Evolutionary conservation across 2,888 invertebrate genomes (phyloP), one percentile per base, ranked within the genome.

Genomic region (Ceramica pisi): DNA sequence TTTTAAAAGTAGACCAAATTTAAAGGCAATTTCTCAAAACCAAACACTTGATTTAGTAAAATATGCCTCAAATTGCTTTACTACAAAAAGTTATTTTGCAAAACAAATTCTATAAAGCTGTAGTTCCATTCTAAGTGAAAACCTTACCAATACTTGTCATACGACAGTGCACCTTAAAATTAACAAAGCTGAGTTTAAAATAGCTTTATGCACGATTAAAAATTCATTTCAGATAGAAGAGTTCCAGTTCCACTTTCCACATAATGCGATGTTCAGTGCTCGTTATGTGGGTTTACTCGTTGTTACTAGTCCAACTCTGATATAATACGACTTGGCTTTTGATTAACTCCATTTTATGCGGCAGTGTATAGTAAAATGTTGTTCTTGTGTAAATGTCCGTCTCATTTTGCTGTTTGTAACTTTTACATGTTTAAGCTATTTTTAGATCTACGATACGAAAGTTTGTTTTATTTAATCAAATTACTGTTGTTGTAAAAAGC

Each of bases 201-300:
- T 26, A 23, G 44, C 26, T 21, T 44, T 41, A 7, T 12, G 19
- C 1, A 65, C n/a, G n/a, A 19, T 41, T 38, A 31, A 1, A 31
- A n/a, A 41, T 38, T 66, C n/a, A 74, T 38, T 63, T 38, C 46
- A 71, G 46, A 73, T 73, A 38, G 50, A 75, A 67, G 26, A 19
- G 46, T 50, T 50, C n/a, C n/a, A n/a, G n/a, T n/a, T n/a, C n/a
- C n/a, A n/a, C n/a, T n/a, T n/a, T n/a, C 19, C 16, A 23, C 2
- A 44, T 10, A 38, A 26, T 23, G 61, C 19, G 46, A 51, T 23
- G 50, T 51, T 21, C 35, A 50, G 12, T 21, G 21, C 23, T 51
- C 50, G 50, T 41, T 56, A 23, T 46, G 50, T 14, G 48, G 41
- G 14, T 48, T 53, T 63, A 48, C 12, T 53, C 16, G 16, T 35